Evolutionary conservation across 1,140 invertebrate species (phyloP).

Genomic region (Orchesella cincta): DNA sequence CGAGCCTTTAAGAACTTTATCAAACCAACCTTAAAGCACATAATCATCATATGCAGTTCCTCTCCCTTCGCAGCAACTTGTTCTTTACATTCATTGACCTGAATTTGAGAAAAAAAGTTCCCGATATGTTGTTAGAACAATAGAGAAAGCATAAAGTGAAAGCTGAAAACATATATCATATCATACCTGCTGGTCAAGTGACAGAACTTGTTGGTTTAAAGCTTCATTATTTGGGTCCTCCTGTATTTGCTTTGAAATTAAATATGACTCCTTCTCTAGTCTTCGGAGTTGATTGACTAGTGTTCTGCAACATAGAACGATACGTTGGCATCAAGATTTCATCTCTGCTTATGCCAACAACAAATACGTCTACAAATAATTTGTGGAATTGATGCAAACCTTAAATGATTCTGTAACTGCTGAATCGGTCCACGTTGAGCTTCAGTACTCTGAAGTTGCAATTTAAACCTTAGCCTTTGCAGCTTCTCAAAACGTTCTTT

Average conservation of each 20-base stretch:
- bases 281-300: slow-evolving; percentile 77
- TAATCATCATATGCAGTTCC: slow-evolving; percentile 87
- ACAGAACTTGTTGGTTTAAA: slow-evolving; percentile 67
- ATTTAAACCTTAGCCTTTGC: slow-evolving; percentile 87
- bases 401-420: slow-evolving; percentile 82
- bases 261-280: slow-evolving; percentile 87
- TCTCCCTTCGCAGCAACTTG: slow-evolving; percentile 81
- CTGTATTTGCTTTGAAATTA: slow-evolving; percentile 73
- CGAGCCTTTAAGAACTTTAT: neutral
- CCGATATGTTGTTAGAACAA: no score
- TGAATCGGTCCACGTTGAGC: slow-evolving; percentile 91
- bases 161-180: slow-evolving; percentile 37
- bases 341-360: neutral
- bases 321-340: neutral
- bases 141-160: slow-evolving; percentile 17
- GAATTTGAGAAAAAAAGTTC: slow-evolving; percentile 46
- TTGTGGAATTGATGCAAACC: slow-evolving; percentile 53
- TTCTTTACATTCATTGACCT: slow-evolving; percentile 89
- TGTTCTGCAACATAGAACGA: slow-evolving; percentile 46
- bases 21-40: slow-evolving; percentile 72
- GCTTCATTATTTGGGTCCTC: slow-evolving; percentile 69
- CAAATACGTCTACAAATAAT: slow-evolving; percentile 8
- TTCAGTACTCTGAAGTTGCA: slow-evolving; percentile 84
- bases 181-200: slow-evolving; percentile 67
- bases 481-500: slow-evolving; percentile 87